Evolutionary conservation across 2,113 vertebrate species (phyloP).

Genomic region (Raphicerus campestris): DNA sequence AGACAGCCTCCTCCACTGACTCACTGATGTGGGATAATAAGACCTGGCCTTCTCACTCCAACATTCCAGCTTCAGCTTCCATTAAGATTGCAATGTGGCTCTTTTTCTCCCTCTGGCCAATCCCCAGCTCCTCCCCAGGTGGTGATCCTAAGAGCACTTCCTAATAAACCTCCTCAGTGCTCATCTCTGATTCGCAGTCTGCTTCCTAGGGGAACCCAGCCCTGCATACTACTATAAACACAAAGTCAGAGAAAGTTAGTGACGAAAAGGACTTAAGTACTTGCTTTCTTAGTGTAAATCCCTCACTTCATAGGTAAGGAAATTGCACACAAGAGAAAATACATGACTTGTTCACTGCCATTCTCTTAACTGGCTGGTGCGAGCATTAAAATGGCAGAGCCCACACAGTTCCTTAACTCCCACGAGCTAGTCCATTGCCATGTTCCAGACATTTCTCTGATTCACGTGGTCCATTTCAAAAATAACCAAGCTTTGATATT

Average conservation of each 20-base stretch:
- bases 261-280: neutral
- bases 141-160: neutral
- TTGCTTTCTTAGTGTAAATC: neutral
- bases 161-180: neutral
- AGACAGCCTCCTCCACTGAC: neutral
- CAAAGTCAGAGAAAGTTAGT: neutral
- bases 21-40: neutral
- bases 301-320: neutral
- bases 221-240: neutral
- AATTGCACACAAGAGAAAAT: neutral
- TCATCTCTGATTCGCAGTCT: neutral
- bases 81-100: neutral
- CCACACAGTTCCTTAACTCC: neutral
- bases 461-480: neutral
- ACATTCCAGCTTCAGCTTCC: neutral
- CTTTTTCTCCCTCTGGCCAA: neutral
- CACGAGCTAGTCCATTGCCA: neutral
- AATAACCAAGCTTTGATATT: neutral
- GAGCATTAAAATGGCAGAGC: neutral
- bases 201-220: neutral
- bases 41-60: neutral
- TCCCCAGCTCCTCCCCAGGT: too few species aligned
- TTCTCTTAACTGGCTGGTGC: neutral
- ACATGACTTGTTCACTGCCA: neutral
- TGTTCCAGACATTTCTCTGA: neutral